Evolutionary conservation across 2,888 invertebrate genomes (phyloP), one percentile per base, ranked within the genome.

Genomic region (Volucella inanis): DNA sequence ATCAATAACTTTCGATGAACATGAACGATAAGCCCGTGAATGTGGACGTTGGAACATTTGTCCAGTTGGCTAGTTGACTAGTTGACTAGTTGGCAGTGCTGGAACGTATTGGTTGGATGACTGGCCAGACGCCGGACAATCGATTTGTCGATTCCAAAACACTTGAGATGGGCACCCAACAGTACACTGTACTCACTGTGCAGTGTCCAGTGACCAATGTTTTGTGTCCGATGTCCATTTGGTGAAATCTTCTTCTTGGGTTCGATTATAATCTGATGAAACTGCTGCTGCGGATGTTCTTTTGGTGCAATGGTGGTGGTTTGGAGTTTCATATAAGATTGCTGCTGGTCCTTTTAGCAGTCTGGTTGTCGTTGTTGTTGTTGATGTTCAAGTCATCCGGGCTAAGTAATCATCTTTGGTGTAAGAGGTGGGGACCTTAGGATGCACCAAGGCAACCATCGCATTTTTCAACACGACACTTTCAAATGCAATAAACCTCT

Each of bases 391-490:
- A 50, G 68, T 22, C 41, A 76, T 72, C 61, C 71, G 57, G 72
- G 71, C 76, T 85, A 77, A 85, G 72, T 77, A 80, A 85, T 85
- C 81, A 76, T 77, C 81, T 70, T 72, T 76, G 71, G 61, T 81
- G 81, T 68, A 77, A 67, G 76, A 81, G 85, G 85, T 85, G 81
- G 62, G 72, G 71, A 80, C 72, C 76, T 85, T 67, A 68, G 71
- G 71, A 61, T 65, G 75, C 81, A 72, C 54, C 52, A 76, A 62
- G 52, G 76, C 76, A 77, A 81, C 57, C 81, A 85, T 88, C 87
- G 77, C 85, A 88, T 88, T 88, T 88, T 88, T 88, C 88, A 88
- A 87, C 88, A 84, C 87, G 87, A 88, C 87, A 88, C 87, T 88
- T 87, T 84, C 81, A 78, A 87, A 87, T 71, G 83, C 83, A 87